A percentile compares a stretch with the other conserved stretches of the same genome.
Conservation (phyloP, 2,888 invertebrate genomes). For the Eupithecia subfuscata region DNA sequence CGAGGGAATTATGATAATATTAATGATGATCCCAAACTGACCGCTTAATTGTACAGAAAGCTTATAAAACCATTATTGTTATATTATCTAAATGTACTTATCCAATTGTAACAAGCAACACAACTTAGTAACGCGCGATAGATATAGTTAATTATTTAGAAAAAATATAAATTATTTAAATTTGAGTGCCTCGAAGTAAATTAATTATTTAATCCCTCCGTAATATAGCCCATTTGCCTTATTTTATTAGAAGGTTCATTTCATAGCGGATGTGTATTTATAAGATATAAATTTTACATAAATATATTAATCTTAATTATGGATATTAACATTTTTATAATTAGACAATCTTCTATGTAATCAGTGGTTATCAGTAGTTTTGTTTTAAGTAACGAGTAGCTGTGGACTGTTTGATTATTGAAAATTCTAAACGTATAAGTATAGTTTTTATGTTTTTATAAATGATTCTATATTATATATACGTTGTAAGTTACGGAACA, state of each 20-base stretch:
- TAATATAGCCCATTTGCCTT: slow-evolving; percentile 74
- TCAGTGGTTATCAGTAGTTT: slow-evolving; percentile 61
- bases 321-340: slow-evolving; percentile 53
- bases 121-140: slow-evolving; percentile 13
- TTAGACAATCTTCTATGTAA: slow-evolving; percentile 61
- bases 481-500: neutral
- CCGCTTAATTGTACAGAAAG: neutral
- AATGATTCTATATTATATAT: too few relatives aligned
- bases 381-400: slow-evolving; percentile 50
- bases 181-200: slow-evolving; percentile 78
- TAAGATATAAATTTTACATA: slow-evolving; percentile 64
- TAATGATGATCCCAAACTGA: neutral
- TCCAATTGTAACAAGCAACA: slow-evolving; percentile 1
- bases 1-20: neutral
- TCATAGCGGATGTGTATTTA: slow-evolving; percentile 56
- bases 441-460: neutral
- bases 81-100: neutral
- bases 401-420: slow-evolving; percentile 47
- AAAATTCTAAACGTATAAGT: neutral
- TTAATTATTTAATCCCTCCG: slow-evolving; percentile 80
- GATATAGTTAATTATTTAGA: slow-evolving; percentile 30
- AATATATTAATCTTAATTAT: slow-evolving; percentile 43
- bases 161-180: slow-evolving; percentile 64
- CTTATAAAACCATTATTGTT: neutral
- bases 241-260: slow-evolving; percentile 74